Conservation (phyloP, 2,888 invertebrate species). For the Teleogryllus oceanicus region DNA sequence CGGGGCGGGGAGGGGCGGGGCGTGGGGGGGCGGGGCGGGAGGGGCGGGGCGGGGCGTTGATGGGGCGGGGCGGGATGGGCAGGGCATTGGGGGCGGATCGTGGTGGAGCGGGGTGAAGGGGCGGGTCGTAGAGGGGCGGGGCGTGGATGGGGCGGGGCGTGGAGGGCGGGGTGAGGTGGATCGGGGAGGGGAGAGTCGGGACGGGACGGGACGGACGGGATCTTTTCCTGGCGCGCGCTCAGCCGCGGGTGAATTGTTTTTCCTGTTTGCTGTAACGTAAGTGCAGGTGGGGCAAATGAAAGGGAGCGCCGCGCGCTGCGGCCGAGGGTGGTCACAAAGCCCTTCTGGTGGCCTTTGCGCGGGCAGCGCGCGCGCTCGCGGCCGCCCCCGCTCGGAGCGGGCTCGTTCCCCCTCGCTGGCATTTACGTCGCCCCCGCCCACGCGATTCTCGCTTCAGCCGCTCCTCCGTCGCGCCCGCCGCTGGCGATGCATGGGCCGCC, state of each 20-base stretch:
- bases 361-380: neutral
- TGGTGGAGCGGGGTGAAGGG: too few relatives aligned
- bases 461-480: neutral
- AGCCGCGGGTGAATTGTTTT: neutral
- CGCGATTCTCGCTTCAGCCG: neutral
- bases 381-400: neutral
- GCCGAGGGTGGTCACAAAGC: neutral
- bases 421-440: neutral
- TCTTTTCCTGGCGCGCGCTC: too few relatives aligned
- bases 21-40: too few relatives aligned
- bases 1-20: too few relatives aligned
- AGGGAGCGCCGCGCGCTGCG: neutral
- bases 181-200: too few relatives aligned
- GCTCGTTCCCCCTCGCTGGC: neutral
- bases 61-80: too few relatives aligned
- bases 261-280: conserved; percentile 18
- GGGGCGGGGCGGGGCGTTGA: too few relatives aligned
- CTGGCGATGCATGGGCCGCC: neutral
- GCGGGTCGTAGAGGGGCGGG: too few relatives aligned
- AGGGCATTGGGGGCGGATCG: too few relatives aligned
- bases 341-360: neutral
- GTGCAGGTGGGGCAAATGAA: conserved; percentile 18
- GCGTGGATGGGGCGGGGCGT: too few relatives aligned
- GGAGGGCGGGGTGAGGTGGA: too few relatives aligned
- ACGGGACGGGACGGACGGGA: too few relatives aligned